phyloP scores from a whole-genome alignment of 1,140 invertebrate species.

The Sitophilus oryzae region DNA sequence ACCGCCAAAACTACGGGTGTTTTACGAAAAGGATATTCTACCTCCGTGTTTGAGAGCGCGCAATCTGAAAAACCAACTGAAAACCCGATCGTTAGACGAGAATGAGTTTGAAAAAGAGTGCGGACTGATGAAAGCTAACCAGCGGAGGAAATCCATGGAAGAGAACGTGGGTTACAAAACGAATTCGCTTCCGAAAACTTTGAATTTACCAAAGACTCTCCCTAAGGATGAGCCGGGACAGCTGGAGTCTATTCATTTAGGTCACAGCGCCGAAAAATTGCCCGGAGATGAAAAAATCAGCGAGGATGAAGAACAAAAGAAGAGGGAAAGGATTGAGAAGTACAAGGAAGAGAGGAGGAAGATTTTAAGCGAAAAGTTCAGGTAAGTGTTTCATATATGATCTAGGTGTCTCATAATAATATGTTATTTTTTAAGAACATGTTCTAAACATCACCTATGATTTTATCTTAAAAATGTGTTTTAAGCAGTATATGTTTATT shows the following conservation, averaged over 20 bases:
- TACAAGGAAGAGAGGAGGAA: slow-evolving; percentile 87
- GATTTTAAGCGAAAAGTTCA: slow-evolving; percentile 71
- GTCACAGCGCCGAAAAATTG: slow-evolving; percentile 32
- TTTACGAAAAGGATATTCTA: slow-evolving; percentile 39
- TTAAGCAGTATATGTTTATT: no score
- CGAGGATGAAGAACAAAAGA: slow-evolving; percentile 42
- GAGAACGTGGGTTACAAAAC: slow-evolving; percentile 45
- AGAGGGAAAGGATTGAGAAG: slow-evolving; percentile 76
- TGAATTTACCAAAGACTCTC: slow-evolving; percentile 51
- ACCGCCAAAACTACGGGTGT: slow-evolving; percentile 16
- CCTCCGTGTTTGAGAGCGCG: slow-evolving; percentile 52
- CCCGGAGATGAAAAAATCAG: slow-evolving; percentile 32
- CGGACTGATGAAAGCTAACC: slow-evolving; percentile 42
- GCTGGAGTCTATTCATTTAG: slow-evolving; percentile 32
- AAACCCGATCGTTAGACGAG: slow-evolving; percentile 67
- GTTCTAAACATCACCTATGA: no score
- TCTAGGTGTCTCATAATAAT: background rate
- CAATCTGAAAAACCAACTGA: slow-evolving; percentile 54
- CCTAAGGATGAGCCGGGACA: slow-evolving; percentile 44
- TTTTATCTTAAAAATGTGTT: no score
- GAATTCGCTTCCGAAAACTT: slow-evolving; percentile 45
- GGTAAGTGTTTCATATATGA: slow-evolving; percentile 13
- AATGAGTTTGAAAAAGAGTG: slow-evolving; percentile 62
- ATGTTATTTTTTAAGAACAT: background rate
- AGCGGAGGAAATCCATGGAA: slow-evolving; percentile 48